Evolutionary conservation across 1,140 invertebrate genomes (phyloP).

Genomic region (Drosophila erecta): DNA sequence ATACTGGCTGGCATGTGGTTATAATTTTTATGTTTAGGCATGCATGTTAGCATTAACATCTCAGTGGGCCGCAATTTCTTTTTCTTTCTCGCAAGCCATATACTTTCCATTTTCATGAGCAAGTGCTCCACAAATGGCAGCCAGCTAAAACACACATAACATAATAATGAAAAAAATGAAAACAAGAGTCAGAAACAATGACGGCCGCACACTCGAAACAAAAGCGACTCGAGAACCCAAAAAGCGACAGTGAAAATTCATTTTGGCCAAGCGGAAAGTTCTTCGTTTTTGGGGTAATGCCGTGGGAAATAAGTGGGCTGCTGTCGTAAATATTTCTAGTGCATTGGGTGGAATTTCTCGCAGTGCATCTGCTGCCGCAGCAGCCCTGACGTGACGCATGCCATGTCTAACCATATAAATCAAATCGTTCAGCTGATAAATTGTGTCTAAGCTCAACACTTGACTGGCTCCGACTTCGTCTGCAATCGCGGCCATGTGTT

Average conservation of each 20-base stretch:
- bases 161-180: conserved; percentile 47
- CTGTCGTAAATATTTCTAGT: no score
- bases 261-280: no score
- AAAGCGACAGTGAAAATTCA: neutral
- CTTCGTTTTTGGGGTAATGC: no score
- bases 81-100: conserved; percentile 57
- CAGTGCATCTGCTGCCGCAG: conserved; percentile 21
- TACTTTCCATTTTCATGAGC: conserved; percentile 79
- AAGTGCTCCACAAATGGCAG: conserved; percentile 63
- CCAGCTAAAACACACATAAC: conserved; percentile 53
- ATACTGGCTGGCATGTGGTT: conserved; percentile 41
- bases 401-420: conserved; percentile 80
- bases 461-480: conserved; percentile 64
- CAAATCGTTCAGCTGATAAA: conserved; percentile 80
- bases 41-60: conserved; percentile 70
- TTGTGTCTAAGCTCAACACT: conserved; percentile 77
- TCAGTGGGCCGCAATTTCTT: conserved; percentile 72
- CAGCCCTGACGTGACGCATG: conserved; percentile 64
- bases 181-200: conserved; percentile 26
- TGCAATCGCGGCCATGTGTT: conserved; percentile 4
- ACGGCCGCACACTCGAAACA: conserved; percentile 23
- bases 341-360: neutral
- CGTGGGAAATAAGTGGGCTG: neutral
- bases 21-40: conserved; percentile 77
- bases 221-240: neutral